Conservation (phyloP, 2,888 invertebrate genomes). For the Arctia plantaginis region DNA sequence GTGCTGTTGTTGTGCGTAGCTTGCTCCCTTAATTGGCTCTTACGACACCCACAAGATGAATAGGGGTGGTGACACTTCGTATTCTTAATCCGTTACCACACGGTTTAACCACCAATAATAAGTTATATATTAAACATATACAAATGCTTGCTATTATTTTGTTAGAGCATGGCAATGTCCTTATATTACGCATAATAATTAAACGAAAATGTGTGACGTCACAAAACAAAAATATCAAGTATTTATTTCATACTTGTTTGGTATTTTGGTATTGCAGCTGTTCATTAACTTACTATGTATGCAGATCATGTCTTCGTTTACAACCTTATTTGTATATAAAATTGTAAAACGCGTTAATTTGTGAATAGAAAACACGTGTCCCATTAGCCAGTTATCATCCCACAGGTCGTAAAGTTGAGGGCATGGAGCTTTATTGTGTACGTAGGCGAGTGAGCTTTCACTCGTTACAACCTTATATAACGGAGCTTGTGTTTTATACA, state of each 20-base stretch:
- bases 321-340: neutral
- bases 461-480: slow-evolving; percentile 27
- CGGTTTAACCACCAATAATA: neutral
- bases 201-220: too few species aligned
- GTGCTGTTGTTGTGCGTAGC: too few species aligned
- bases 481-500: neutral
- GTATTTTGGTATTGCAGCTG: neutral
- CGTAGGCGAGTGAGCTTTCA: slow-evolving; percentile 48
- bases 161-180: neutral
- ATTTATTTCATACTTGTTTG: too few species aligned
- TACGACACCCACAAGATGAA: too few species aligned
- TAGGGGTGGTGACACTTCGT: too few species aligned
- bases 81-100: too few species aligned
- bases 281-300: neutral
- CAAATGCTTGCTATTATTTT: neutral
- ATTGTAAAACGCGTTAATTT: slow-evolving; percentile 1
- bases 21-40: too few species aligned
- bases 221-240: neutral
- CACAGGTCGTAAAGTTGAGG: slow-evolving; percentile 32
- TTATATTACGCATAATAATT: neutral
- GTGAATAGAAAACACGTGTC: slow-evolving; percentile 13
- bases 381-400: slow-evolving; percentile 32
- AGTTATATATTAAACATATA: neutral
- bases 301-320: neutral
- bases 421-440: slow-evolving; percentile 42